Conservation (phyloP, 64 coral and sea anemone genomes). For the Anthopleura sola region DNA sequence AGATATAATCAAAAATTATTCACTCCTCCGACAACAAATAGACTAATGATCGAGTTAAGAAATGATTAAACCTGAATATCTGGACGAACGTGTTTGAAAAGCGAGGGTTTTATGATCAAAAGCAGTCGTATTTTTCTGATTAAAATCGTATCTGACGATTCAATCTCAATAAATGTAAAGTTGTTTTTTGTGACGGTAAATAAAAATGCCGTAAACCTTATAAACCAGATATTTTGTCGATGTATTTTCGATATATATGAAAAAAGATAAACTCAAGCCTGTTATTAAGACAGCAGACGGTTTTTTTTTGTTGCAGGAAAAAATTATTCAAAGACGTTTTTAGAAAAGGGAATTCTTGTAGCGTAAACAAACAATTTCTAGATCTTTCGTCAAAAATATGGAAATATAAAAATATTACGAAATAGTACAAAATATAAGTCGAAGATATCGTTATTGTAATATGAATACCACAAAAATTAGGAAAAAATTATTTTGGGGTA, state of each 20-base stretch:
- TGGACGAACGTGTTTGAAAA: not conserved
- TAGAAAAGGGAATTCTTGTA: not conserved
- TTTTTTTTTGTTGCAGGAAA: not conserved
- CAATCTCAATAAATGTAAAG: slow-evolving; percentile 4
- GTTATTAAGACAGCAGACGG: not conserved
- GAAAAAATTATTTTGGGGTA: not conserved
- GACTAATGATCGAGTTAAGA: not conserved
- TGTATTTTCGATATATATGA: not conserved
- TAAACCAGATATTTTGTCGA: not conserved
- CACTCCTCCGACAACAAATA: not conserved
- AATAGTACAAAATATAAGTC: not conserved
- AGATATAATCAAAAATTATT: not conserved
- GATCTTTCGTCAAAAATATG: slow-evolving; percentile 13
- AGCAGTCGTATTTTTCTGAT: slow-evolving; percentile 1
- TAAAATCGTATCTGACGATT: not conserved
- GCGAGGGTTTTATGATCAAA: too few relatives aligned
- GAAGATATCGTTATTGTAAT: not conserved
- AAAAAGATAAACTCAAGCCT: not conserved
- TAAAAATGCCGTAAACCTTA: not conserved
- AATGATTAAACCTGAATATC: not conserved
- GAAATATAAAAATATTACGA: not conserved
- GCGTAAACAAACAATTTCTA: slow-evolving; percentile 10
- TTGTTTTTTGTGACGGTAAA: not conserved
- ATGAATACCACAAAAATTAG: slow-evolving; percentile 1
- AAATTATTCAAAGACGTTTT: not conserved